Base-by-base conservation (phyloP, 2,888 invertebrate species). In the Lutraria lutraria region DNA sequence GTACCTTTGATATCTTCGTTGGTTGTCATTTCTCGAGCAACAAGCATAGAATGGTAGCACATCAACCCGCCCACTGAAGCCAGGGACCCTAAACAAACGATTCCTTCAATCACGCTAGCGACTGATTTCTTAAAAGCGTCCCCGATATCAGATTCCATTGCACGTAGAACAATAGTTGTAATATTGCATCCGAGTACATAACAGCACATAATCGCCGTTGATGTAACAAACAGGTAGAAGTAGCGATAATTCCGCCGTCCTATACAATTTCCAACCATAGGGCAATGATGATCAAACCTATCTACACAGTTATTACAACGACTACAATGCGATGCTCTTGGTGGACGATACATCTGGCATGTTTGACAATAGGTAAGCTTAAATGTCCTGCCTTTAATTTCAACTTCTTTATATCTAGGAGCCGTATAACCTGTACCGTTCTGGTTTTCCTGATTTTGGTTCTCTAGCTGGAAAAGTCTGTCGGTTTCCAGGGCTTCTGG, bases 1-100 rank as follows among this genome's bases (percentile, higher is more conserved):
- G 88, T 89, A n/a, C 92, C 92, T 63, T 92, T 92, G 34, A 92
- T 91, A 53, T 92, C 92, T 56, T 92, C 92, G 81, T 92, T 92
- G 52, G 92, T 92, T n/a, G 92, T 92, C 81, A 88, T 88, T 79
- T 91, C 92, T 13, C 54, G 81, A n/a, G 88, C 87, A n/a, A 92
- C 92, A n/a, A 92, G 87, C 87, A 90, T 90, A 25, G 88, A 89
- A 83, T 92, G 92, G 84, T 92, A 92, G 85, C 92, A 92, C 56
- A 91, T 84, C 19, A 92, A 88, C 4, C 92, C 92, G 52, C 92
- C 92, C 29, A 92, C 92, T 13, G 92, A 91, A 43, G 92, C 90
- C 19, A 92, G 76, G 10, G 91, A 91, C 0, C 86, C 89, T 21
- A 92, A 43, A 83, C 92, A 92, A 29, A 92, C 85, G 25, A 92